phyloP scores from a whole-genome alignment of 2,113 vertebrate species.

The Microtus oregoni region DNA sequence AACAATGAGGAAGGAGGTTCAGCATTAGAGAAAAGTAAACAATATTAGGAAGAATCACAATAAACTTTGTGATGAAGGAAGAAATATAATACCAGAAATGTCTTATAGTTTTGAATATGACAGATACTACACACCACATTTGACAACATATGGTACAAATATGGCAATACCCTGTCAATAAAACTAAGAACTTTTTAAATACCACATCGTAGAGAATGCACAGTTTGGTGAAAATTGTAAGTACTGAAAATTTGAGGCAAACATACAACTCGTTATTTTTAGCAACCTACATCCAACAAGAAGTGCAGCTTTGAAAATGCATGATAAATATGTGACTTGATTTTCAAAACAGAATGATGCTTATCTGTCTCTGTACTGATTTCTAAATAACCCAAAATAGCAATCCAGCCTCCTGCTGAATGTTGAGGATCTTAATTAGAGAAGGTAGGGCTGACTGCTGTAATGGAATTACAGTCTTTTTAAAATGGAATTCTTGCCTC shows the following conservation, averaged over 20 bases:
- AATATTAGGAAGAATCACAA: not conserved
- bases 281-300: not conserved
- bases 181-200: constrained; percentile 22
- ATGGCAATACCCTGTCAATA: not conserved
- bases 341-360: constrained; percentile 18
- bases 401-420: constrained; percentile 23
- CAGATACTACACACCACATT: not conserved
- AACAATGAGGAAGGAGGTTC: not conserved
- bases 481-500: constrained; percentile 42
- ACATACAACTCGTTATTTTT: constrained; percentile 16
- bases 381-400: constrained; percentile 59
- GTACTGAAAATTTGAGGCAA: not conserved
- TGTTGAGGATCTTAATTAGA: constrained; percentile 71
- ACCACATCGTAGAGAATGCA: not conserved
- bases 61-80: not conserved
- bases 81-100: not conserved
- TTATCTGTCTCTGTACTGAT: not conserved
- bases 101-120: not conserved
- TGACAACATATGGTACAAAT: not conserved
- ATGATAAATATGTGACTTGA: constrained; percentile 5
- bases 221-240: not conserved
- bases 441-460: constrained; percentile 39
- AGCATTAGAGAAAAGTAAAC: not conserved
- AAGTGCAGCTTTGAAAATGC: constrained; percentile 28
- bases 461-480: constrained; percentile 75